Evolutionary conservation across 2,113 vertebrate genomes (phyloP).

Genomic region (Elgaria multicarinata): DNA sequence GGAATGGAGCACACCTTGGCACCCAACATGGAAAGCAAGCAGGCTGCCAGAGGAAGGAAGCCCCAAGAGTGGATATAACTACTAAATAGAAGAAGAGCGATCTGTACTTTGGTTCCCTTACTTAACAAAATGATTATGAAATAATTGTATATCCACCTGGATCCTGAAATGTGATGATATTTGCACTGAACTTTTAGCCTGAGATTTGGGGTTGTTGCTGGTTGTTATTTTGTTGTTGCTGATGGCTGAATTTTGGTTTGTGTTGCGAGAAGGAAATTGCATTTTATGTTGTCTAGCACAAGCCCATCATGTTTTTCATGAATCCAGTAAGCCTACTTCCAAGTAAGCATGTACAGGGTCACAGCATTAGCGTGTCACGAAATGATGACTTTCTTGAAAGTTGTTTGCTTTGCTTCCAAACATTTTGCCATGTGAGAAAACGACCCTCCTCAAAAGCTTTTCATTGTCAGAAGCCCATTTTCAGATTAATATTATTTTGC

Average conservation of each 20-base stretch:
- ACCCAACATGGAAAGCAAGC: no score
- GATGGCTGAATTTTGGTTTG: constrained; percentile 11
- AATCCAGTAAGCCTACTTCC: not conserved
- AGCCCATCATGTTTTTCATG: not conserved
- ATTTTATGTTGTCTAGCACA: not conserved
- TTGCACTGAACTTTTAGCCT: not conserved
- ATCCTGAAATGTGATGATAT: not conserved
- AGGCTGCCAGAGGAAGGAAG: no score
- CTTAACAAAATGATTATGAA: fast-evolving
- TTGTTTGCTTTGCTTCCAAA: not conserved
- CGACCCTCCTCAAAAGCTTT: not conserved
- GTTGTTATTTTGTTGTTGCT: not conserved
- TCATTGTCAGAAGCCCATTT: no score
- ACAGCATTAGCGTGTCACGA: not conserved
- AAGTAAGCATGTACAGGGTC: not conserved
- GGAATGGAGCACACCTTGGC: no score
- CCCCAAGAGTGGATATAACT: no score
- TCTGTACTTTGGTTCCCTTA: fast-evolving
- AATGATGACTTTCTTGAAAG: not conserved
- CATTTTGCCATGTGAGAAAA: not conserved
- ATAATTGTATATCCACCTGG: not conserved
- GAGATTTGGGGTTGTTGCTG: not conserved
- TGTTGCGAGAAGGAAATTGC: constrained; percentile 17
- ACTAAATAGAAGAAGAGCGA: no score
- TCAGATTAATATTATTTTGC: not conserved